phyloP scores from a whole-genome alignment of 35 echinoderm and acorn worm genomes.

The Ptychodera flava region DNA sequence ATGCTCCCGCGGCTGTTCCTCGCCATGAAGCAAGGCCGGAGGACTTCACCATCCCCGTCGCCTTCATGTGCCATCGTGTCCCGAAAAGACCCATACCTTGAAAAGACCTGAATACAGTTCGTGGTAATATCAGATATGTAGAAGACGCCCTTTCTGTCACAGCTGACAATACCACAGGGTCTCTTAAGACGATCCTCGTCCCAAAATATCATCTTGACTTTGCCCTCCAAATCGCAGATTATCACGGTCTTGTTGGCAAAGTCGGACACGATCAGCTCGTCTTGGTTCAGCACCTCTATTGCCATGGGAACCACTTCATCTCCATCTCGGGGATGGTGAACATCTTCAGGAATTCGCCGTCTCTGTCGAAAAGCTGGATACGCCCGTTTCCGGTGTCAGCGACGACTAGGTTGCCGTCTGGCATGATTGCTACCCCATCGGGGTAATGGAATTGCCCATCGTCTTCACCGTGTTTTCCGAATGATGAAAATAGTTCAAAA shows the following conservation, averaged over 20 bases:
- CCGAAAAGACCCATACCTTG: not conserved
- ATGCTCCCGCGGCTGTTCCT: constrained; percentile 10
- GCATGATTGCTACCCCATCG: not conserved
- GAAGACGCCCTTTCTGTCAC: constrained; percentile 22
- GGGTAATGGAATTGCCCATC: not conserved
- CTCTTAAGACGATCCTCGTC: not conserved
- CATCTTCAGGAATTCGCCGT: constrained; percentile 68
- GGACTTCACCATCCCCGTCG: not conserved
- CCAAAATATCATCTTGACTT: not conserved
- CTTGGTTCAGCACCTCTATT: constrained; percentile 62
- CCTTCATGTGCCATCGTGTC: not conserved
- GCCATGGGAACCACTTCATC: constrained; percentile 73
- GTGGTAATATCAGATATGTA: constrained; percentile 35
- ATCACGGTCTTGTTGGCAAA: constrained; percentile 44
- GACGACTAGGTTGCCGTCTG: constrained; percentile 33
- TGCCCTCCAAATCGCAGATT: not conserved
- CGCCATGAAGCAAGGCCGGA: not conserved
- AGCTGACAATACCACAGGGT: not conserved
- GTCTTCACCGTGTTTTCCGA: not conserved
- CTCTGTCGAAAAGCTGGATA: constrained; percentile 73
- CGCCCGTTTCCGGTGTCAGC: constrained; percentile 89
- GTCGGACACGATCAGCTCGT: constrained; percentile 88
- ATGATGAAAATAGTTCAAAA: not conserved
- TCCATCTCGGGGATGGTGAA: constrained; percentile 57
- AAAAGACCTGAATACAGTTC: not conserved